Percentiles rank a stretch among this genome's conserved stretches.
These are phyloP conservation scores for Popillia japonica DNA, from an alignment of 1,140 invertebrate species.

Conservation along the genomic window DNA sequence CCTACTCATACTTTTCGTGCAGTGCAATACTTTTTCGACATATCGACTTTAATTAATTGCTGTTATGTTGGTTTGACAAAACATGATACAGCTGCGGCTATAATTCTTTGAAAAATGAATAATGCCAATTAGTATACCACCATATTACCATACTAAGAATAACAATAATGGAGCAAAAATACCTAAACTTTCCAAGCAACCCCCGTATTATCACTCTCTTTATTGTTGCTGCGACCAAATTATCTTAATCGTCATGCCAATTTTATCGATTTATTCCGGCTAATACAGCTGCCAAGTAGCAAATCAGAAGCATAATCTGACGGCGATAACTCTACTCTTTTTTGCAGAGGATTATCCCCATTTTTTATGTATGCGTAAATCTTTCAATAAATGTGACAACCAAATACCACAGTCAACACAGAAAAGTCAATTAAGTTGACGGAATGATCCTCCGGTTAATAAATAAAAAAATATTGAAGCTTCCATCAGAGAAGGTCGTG, in stretches of 20 bases:
- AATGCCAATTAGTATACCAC: too few relatives aligned
- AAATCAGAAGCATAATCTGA: conserved; percentile 14
- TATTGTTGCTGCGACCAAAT: too few relatives aligned
- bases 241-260: background rate
- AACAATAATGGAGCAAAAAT: too few relatives aligned
- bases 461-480: conserved; percentile 19
- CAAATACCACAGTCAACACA: conserved; percentile 5
- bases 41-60: too few relatives aligned
- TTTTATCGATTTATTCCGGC: background rate
- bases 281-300: conserved; percentile 14
- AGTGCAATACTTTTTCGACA: too few relatives aligned
- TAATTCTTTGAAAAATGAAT: too few relatives aligned
- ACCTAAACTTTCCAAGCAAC: too few relatives aligned
- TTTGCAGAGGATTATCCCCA: background rate
- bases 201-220: too few relatives aligned
- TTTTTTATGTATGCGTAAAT: conserved; percentile 1
- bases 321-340: background rate
- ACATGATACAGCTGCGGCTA: too few relatives aligned
- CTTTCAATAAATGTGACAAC: conserved; percentile 19
- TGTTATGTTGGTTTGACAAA: too few relatives aligned
- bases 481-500: background rate
- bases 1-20: too few relatives aligned
- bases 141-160: too few relatives aligned
- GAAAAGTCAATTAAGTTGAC: conserved; percentile 29
- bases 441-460: conserved; percentile 6